These are phyloP conservation scores for Narcine bancroftii DNA, from an alignment of 2,113 vertebrate genomes.

Conservation along the genomic window DNA sequence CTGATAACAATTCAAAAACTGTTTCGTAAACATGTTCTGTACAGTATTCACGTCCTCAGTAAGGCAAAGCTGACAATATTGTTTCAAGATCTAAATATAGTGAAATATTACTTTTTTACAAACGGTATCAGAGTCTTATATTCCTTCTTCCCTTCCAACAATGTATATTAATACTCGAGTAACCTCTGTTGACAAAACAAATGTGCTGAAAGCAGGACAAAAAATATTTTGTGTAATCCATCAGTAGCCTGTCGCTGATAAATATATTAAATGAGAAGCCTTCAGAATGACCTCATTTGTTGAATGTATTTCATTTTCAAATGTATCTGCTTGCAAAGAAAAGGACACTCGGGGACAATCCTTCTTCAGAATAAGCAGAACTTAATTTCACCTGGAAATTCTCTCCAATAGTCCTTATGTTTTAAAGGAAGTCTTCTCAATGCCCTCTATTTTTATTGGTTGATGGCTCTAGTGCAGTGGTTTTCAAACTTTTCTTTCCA, in stretches of 20 bases:
- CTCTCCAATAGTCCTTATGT: neutral
- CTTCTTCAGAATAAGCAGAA: neutral
- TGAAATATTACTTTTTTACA: slow-evolving; percentile 3
- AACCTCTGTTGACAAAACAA: neutral
- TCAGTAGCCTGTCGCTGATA: slow-evolving; percentile 1
- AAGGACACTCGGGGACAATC: neutral
- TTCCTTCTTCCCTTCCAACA: neutral
- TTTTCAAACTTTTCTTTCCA: too few species aligned
- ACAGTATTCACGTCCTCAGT: neutral
- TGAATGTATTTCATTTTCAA: slow-evolving; percentile 2
- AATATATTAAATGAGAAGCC: neutral
- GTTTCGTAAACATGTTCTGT: neutral
- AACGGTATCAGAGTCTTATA: neutral
- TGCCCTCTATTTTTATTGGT: neutral
- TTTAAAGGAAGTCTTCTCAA: neutral
- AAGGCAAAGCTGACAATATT: too few species aligned
- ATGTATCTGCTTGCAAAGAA: neutral
- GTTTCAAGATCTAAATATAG: neutral
- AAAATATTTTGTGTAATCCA: neutral
- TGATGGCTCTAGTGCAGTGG: neutral
- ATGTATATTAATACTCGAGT: neutral
- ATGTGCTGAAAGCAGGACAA: neutral
- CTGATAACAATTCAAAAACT: slow-evolving; percentile 1
- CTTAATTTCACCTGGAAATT: neutral
- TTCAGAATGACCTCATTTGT: neutral